phyloP scores from a whole-genome alignment of 2,113 vertebrate species.

The Arizona elegans region DNA sequence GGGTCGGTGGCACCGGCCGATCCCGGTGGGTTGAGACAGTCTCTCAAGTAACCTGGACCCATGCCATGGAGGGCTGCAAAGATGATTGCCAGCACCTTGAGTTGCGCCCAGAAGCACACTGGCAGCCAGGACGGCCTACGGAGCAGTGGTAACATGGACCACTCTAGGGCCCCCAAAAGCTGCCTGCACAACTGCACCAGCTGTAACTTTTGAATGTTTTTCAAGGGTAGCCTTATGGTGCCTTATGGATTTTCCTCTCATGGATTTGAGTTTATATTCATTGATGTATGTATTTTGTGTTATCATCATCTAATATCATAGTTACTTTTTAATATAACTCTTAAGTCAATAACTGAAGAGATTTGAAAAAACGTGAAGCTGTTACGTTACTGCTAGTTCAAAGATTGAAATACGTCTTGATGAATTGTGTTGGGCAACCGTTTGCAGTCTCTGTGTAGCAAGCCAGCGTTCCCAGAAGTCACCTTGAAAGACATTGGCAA shows the following conservation, averaged over 20 bases:
- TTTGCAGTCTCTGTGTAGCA: not conserved
- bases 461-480: not conserved
- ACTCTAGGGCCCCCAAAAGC: too few species aligned
- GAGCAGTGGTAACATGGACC: too few species aligned
- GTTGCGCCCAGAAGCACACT: too few species aligned
- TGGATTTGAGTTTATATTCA: not conserved
- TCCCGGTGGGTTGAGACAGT: too few species aligned
- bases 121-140: too few species aligned
- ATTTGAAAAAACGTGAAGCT: not conserved
- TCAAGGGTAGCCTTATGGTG: not conserved
- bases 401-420: not conserved
- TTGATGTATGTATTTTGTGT: not conserved
- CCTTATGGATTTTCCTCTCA: not conserved
- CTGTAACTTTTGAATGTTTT: not conserved
- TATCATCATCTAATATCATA: not conserved
- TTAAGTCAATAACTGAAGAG: not conserved
- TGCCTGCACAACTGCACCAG: too few species aligned
- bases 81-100: too few species aligned
- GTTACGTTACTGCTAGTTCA: not conserved
- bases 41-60: too few species aligned
- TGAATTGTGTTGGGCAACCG: not conserved
- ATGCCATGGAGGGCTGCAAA: too few species aligned
- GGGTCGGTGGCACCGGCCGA: too few species aligned
- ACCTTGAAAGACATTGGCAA: not conserved
- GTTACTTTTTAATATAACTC: not conserved